Evolutionary conservation across 2,888 invertebrate genomes (phyloP).

Genomic region (Acrobasis repandana): DNA sequence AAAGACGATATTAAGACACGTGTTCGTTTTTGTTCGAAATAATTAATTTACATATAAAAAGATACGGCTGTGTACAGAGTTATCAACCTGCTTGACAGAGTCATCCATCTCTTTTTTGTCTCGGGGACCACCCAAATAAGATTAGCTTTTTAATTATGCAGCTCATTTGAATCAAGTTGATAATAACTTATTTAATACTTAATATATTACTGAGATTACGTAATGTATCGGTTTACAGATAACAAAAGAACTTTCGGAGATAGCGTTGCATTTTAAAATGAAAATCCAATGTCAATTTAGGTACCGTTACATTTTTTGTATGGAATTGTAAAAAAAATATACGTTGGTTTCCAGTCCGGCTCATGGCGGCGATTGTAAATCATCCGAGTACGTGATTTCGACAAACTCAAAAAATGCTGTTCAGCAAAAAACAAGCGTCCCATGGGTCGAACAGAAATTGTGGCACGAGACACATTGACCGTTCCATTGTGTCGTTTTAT

Average conservation of each 20-base stretch:
- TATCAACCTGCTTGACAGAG: constrained; percentile 16
- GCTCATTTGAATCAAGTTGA: constrained; percentile 9
- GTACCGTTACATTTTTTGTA: constrained; percentile 16
- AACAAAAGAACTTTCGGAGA: not conserved
- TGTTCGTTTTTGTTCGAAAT: constrained; percentile 1
- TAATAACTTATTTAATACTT: not conserved
- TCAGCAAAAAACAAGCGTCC: constrained; percentile 51
- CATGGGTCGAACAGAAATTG: constrained; percentile 58
- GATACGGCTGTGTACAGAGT: constrained; percentile 1
- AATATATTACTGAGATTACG: not conserved
- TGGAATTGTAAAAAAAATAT: constrained; percentile 9
- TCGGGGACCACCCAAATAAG: constrained; percentile 20
- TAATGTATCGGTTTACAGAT: not conserved
- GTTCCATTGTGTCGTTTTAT: constrained; percentile 69
- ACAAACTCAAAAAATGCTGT: constrained; percentile 55
- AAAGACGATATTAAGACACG: not conserved
- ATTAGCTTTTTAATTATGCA: constrained; percentile 22
- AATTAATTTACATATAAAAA: constrained; percentile 3
- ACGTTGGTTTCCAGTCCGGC: constrained; percentile 1
- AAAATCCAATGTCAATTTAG: not conserved
- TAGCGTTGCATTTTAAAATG: not conserved
- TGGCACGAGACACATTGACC: constrained; percentile 79
- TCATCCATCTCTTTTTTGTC: constrained; percentile 20
- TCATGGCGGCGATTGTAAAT: constrained; percentile 49
- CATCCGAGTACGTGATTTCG: constrained; percentile 56